Evolutionary conservation across 2,797 vertebrate genomes (phyloP).

Genomic region (Iguana delicatissima): DNA sequence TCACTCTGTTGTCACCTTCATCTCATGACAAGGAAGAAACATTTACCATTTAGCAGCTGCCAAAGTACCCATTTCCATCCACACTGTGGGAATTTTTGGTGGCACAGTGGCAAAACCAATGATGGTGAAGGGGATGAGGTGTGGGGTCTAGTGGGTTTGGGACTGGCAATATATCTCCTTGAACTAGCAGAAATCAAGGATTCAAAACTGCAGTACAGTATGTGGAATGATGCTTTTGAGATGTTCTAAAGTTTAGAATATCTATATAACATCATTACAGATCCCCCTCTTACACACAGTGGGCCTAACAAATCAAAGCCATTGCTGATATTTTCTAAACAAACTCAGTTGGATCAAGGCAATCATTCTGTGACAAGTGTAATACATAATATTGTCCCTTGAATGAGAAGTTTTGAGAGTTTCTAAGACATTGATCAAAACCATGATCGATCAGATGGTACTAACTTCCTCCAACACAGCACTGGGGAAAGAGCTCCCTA

Average conservation of each 20-base stretch:
- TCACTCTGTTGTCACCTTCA: not conserved
- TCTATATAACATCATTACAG: not conserved
- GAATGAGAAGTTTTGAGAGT: not conserved
- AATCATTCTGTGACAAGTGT: not conserved
- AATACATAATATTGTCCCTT: constrained; percentile 41
- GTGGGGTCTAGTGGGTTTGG: not conserved
- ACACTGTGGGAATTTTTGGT: too few species aligned
- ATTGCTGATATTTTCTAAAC: not conserved
- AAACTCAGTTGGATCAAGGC: constrained; percentile 3
- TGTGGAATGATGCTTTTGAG: too few species aligned
- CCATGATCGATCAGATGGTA: constrained; percentile 50
- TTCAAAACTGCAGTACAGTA: too few species aligned
- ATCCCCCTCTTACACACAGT: not conserved
- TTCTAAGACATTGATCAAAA: constrained; percentile 45
- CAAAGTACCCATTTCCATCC: not conserved
- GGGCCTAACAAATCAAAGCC: not conserved
- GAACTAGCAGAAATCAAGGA: too few species aligned
- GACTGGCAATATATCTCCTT: not conserved
- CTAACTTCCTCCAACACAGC: constrained; percentile 38
- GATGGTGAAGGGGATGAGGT: not conserved
- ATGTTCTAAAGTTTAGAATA: not conserved
- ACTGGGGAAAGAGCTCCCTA: constrained; percentile 15
- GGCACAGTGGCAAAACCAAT: not conserved
- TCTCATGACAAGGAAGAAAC: not conserved
- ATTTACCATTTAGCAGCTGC: too few species aligned